Evolutionary conservation across 2,797 vertebrate species (phyloP).

Genomic region (Ambastaia sidthimunki): DNA sequence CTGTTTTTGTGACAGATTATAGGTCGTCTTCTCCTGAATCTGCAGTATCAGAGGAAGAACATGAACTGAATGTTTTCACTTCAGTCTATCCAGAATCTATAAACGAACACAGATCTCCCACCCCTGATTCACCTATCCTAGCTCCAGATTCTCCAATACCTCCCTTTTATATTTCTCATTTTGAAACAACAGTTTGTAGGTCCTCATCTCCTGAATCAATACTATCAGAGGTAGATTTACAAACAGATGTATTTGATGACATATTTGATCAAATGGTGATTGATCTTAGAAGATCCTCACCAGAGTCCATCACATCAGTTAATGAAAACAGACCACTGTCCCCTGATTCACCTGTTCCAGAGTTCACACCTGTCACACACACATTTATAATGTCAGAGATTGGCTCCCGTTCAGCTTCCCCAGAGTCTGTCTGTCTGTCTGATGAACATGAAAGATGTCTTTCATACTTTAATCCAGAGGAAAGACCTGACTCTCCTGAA

Average conservation of each 20-base stretch:
- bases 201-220: slow-evolving; percentile 64
- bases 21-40: slow-evolving; percentile 65
- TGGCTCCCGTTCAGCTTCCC: slow-evolving; percentile 52
- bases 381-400: background rate
- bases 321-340: slow-evolving; percentile 27
- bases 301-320: slow-evolving; percentile 40
- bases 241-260: slow-evolving; percentile 6
- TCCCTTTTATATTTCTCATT: background rate
- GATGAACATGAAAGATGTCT: slow-evolving; percentile 59
- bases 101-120: background rate
- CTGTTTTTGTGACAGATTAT: slow-evolving; percentile 1
- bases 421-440: slow-evolving; percentile 60
- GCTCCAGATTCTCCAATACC: slow-evolving; percentile 55
- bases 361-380: slow-evolving; percentile 23
- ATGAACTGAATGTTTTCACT: slow-evolving; percentile 35
- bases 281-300: slow-evolving; percentile 52
- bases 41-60: slow-evolving; percentile 61
- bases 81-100: slow-evolving; percentile 1
- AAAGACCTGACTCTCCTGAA: slow-evolving; percentile 47
- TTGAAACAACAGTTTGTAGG: slow-evolving; percentile 25
- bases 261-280: background rate
- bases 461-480: slow-evolving; percentile 33
- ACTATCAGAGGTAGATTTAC: slow-evolving; percentile 58
- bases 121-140: slow-evolving; percentile 21
- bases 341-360: slow-evolving; percentile 4